These are phyloP conservation scores for Melanotaenia trifasciata DNA, from an alignment of 2,797 vertebrate genomes.

Conservation along the genomic window DNA sequence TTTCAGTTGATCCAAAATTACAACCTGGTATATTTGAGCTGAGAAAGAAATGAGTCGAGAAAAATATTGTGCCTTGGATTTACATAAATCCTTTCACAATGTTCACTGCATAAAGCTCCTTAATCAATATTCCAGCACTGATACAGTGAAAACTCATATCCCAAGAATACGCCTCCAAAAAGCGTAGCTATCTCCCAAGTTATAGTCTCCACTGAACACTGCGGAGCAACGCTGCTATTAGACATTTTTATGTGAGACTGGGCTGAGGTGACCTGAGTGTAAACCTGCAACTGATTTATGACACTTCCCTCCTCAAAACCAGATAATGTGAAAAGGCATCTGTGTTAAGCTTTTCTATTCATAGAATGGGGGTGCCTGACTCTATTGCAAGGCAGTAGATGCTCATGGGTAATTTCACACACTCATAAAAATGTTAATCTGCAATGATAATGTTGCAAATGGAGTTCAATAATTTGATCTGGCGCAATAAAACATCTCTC, in stretches of 20 bases:
- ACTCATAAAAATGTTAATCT: conserved; percentile 77
- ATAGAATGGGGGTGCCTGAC: conserved; percentile 48
- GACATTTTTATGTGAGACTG: not conserved
- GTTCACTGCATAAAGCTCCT: not conserved
- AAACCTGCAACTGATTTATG: conserved; percentile 28
- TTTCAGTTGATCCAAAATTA: not conserved
- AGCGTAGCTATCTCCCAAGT: not conserved
- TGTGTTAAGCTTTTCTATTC: conserved; percentile 33
- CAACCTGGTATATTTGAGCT: not conserved
- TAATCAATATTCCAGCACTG: not conserved
- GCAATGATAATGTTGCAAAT: conserved; percentile 72
- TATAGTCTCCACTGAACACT: not conserved
- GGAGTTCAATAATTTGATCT: conserved; percentile 74
- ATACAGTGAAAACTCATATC: not conserved
- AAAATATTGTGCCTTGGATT: not conserved
- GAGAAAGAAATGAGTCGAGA: not conserved
- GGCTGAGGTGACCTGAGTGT: not conserved
- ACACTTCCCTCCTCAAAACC: conserved; percentile 26
- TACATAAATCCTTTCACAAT: not conserved
- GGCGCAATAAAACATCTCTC: conserved; percentile 62
- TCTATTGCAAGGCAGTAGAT: conserved; percentile 51
- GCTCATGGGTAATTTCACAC: conserved; percentile 74
- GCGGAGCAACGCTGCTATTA: not conserved
- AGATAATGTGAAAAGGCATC: conserved; percentile 48
- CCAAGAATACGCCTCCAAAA: not conserved